Evolutionary conservation across 2,113 vertebrate genomes (phyloP).

Genomic region (Tretioscincus oriximinensis): DNA sequence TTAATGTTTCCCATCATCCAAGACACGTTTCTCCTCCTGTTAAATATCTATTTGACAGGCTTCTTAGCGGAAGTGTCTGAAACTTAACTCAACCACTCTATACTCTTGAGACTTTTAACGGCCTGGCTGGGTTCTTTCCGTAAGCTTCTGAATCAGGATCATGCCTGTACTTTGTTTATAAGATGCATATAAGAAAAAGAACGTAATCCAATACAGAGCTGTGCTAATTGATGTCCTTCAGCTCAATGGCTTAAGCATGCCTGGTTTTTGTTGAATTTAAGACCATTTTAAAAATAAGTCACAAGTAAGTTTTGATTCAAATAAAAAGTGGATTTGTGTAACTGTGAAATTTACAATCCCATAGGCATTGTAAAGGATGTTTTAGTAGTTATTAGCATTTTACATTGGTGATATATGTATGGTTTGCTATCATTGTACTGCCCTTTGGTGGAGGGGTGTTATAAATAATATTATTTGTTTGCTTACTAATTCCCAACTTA

Average conservation of each 20-base stretch:
- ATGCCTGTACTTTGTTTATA: background rate
- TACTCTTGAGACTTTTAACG: background rate
- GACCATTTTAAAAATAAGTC: too few relatives aligned
- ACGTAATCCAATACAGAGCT: background rate
- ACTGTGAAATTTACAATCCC: too few relatives aligned
- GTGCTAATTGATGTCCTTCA: background rate
- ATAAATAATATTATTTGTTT: too few relatives aligned
- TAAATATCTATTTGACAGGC: background rate
- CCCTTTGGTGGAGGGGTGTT: too few relatives aligned
- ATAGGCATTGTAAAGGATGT: too few relatives aligned
- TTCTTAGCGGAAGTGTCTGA: background rate
- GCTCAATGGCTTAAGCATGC: background rate
- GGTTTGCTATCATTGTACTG: too few relatives aligned
- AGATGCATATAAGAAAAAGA: background rate
- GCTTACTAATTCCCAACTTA: too few relatives aligned
- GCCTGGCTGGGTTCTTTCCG: background rate
- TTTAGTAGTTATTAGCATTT: too few relatives aligned
- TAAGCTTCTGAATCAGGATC: background rate
- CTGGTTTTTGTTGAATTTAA: background rate
- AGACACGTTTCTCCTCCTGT: slow-evolving; percentile 13
- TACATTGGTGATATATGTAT: too few relatives aligned
- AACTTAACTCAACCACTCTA: background rate
- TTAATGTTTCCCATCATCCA: slow-evolving; percentile 27
- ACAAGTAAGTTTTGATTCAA: too few relatives aligned
- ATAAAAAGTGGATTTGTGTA: too few relatives aligned